Base-by-base conservation (phyloP, 1,140 invertebrate species). In the Brachystomella parvula region DNA sequence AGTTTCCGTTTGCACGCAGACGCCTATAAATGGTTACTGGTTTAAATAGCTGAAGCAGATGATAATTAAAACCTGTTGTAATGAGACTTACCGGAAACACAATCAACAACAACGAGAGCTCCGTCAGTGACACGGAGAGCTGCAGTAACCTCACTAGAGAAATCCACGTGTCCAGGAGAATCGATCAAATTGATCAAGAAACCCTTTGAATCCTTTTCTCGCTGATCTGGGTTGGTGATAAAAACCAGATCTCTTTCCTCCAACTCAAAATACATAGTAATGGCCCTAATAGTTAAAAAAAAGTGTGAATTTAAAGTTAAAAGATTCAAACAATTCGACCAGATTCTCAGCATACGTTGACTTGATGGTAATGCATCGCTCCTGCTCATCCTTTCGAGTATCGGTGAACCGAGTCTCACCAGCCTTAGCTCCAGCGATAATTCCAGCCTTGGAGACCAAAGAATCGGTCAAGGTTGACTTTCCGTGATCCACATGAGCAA, bases 321-420 rank as follows among this genome's bases (percentile, higher is more conserved):
- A 6, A 26, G 35, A 6, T 39, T 9, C 19, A 39, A 9, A 9
- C 35, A 6, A 6, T 39, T 39, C 35, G 35, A 35, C 31, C 28
- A 31, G 6, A 12, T 59, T 17, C 3, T 6, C 30, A 39, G 86
- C 90, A 88, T 83, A 96, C 92, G 97, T 99, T 60, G 96, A 99
- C 82, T 99, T 99, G 81, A 99, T 99, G 77, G 97, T 99, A 81
- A 99, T 99, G 79, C 97, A 99, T 80, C 96, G 85, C 81, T 99
- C 96, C 78, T 98, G 96, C 81, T 98, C 96, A 83, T 99, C 97
- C 80, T 99, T 98, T 71, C 97, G 86, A 21, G 97, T 99, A 80
- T 99, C 97, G 31, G 97, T 99, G 79, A 99, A 99, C 70, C 97
- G 85, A 3, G 94, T 98, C 81, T 99, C 97, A 75, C 97, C 97